Conservation (phyloP, 53 echinoderm and acorn worm species). For the Antedon mediterranea region DNA sequence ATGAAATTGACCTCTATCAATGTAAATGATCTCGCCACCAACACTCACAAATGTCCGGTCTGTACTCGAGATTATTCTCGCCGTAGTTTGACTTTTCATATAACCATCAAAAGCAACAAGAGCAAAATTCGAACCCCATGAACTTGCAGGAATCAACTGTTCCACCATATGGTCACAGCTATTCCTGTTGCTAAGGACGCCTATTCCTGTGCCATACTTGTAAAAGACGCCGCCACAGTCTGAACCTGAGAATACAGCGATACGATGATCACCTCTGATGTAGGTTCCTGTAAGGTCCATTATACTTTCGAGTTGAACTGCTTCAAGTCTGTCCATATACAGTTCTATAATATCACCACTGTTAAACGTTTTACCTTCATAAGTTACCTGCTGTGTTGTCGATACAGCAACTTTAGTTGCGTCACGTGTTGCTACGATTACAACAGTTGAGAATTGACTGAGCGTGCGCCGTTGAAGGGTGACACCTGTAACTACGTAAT, state of each 20-base stretch:
- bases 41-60: not conserved
- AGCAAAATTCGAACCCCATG: slow-evolving; percentile 19
- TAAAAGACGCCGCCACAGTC: slow-evolving; percentile 18
- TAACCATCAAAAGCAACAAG: slow-evolving; percentile 22
- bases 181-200: not conserved
- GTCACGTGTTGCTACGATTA: slow-evolving; percentile 17
- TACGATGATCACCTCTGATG: slow-evolving; percentile 18
- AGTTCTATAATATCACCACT: slow-evolving; percentile 4
- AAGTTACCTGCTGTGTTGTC: slow-evolving; percentile 4
- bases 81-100: slow-evolving; percentile 8
- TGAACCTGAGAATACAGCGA: slow-evolving; percentile 26
- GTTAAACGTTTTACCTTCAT: slow-evolving; percentile 4
- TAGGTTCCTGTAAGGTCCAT: slow-evolving; percentile 17
- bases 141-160: slow-evolving; percentile 9
- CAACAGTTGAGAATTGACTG: slow-evolving; percentile 8
- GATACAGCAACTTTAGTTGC: slow-evolving; percentile 8
- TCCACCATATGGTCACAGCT: slow-evolving; percentile 33
- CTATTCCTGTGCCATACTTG: slow-evolving; percentile 1
- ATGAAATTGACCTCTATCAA: not conserved
- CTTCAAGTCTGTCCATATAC: slow-evolving; percentile 4
- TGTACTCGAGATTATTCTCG: not conserved
- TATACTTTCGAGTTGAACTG: slow-evolving; percentile 16
- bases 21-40: not conserved
- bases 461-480: slow-evolving; percentile 1
- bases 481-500: slow-evolving; percentile 7